These are phyloP conservation scores for Melanostoma mellinum DNA, from an alignment of 2,888 invertebrate species.

Conservation along the genomic window DNA sequence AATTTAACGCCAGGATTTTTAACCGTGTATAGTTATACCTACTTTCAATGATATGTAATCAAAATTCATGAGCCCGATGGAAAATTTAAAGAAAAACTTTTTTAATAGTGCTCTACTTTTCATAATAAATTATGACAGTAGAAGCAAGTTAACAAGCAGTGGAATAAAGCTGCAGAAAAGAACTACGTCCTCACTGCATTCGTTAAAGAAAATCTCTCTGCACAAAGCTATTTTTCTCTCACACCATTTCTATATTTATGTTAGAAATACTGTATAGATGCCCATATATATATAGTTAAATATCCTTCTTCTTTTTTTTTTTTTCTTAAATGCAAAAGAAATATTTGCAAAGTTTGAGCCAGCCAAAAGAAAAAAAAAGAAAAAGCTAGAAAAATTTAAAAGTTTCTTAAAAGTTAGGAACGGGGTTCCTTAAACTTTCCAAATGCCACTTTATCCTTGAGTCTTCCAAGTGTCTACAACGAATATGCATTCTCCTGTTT, in stretches of 20 bases:
- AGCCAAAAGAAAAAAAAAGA: conserved; percentile 50
- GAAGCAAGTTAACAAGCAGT: conserved; percentile 63
- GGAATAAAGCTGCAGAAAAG: conserved; percentile 63
- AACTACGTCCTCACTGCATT: conserved; percentile 63
- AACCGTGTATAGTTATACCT: conserved; percentile 46
- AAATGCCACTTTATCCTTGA: conserved; percentile 70
- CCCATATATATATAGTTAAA: conserved; percentile 17
- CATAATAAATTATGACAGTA: conserved; percentile 68
- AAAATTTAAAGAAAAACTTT: conserved; percentile 66
- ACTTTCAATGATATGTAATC: conserved; percentile 63
- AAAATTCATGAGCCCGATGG: conserved; percentile 65
- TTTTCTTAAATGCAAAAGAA: conserved; percentile 65
- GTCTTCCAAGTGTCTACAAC: conserved; percentile 66
- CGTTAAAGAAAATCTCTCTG: conserved; percentile 53
- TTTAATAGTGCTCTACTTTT: conserved; percentile 69
- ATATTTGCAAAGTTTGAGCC: conserved; percentile 67
- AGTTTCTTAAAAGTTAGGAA: conserved; percentile 66
- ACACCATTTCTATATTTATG: conserved; percentile 59
- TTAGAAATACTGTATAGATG: conserved; percentile 41
- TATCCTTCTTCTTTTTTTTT: conserved; percentile 5
- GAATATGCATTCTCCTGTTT: conserved; percentile 62
- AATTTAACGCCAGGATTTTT: no score
- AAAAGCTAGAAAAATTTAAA: conserved; percentile 68
- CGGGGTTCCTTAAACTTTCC: conserved; percentile 66
- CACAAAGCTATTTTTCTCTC: conserved; percentile 63